Conservation (phyloP, 2,113 vertebrate genomes). For the Neolamprologus variostigma region DNA sequence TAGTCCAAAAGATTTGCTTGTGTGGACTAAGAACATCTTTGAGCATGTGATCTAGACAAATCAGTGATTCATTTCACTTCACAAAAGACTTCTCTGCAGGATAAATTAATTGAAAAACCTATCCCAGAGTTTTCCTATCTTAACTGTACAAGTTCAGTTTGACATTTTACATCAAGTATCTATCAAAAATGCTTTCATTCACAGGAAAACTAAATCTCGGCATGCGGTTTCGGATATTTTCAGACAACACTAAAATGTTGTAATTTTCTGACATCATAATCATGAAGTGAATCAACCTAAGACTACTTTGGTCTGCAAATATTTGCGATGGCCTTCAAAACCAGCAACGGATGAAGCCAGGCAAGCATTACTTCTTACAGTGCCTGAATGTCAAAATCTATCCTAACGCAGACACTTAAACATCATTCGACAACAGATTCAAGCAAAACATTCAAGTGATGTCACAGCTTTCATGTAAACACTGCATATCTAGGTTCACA, state of each 20-base stretch:
- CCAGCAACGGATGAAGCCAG: background rate
- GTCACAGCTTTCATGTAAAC: background rate
- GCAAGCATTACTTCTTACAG: background rate
- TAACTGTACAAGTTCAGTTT: background rate
- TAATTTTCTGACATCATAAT: conserved; percentile 1
- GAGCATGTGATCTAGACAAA: background rate
- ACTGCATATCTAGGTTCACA: conserved; percentile 23
- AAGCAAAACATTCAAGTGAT: conserved; percentile 13
- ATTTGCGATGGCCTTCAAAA: background rate
- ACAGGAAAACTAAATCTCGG: conserved; percentile 1
- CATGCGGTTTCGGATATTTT: conserved; percentile 23
- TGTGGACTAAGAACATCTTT: background rate
- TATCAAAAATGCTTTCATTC: background rate
- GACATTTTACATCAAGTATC: background rate
- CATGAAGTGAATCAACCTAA: background rate
- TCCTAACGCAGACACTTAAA: background rate
- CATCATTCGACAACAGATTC: background rate
- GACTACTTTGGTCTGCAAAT: background rate
- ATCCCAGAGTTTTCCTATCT: background rate
- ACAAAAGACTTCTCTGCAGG: background rate
- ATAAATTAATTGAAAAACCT: background rate
- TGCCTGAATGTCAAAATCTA: background rate
- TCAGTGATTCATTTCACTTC: background rate
- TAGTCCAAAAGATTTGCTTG: background rate
- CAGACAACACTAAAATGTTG: conserved; percentile 19